Evolutionary conservation across 2,888 invertebrate species (phyloP).

Genomic region (Eumacrocentrus americanus): DNA sequence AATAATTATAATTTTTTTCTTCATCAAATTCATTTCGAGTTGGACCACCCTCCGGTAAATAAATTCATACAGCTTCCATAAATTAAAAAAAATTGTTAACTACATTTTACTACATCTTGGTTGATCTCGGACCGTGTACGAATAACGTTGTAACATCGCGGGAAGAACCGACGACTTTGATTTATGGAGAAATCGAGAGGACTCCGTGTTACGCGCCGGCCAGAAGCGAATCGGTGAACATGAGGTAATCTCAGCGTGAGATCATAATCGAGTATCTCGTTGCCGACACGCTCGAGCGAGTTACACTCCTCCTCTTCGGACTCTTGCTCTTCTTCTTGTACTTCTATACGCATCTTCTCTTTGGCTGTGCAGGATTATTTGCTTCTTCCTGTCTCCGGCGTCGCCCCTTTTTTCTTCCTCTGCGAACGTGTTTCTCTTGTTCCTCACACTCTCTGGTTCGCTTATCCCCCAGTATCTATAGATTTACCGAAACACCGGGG

Average conservation of each 20-base stretch:
- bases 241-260: constrained; percentile 43
- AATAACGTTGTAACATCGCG: constrained; percentile 30
- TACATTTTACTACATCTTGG: background rate
- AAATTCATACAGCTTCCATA: no score
- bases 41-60: background rate
- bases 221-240: constrained; percentile 44
- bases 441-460: constrained; percentile 28
- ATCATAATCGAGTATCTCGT: constrained; percentile 46
- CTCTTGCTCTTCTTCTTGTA: background rate
- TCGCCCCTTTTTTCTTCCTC: background rate
- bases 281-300: constrained; percentile 33
- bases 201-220: constrained; percentile 45
- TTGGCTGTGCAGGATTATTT: constrained; percentile 11
- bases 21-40: background rate
- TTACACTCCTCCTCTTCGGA: constrained; percentile 17
- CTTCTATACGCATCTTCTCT: background rate
- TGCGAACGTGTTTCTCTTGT: constrained; percentile 20
- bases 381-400: constrained; percentile 10
- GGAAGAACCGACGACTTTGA: constrained; percentile 41
- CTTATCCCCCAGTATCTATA: constrained; percentile 35
- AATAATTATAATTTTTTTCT: background rate
- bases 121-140: constrained; percentile 7
- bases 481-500: constrained; percentile 33
- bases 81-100: background rate
- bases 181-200: constrained; percentile 47